A percentile compares a stretch with the other conserved stretches of the same genome.
These are phyloP conservation scores for Ochlodes sylvanus DNA, from an alignment of 2,888 invertebrate species.

Conservation along the genomic window DNA sequence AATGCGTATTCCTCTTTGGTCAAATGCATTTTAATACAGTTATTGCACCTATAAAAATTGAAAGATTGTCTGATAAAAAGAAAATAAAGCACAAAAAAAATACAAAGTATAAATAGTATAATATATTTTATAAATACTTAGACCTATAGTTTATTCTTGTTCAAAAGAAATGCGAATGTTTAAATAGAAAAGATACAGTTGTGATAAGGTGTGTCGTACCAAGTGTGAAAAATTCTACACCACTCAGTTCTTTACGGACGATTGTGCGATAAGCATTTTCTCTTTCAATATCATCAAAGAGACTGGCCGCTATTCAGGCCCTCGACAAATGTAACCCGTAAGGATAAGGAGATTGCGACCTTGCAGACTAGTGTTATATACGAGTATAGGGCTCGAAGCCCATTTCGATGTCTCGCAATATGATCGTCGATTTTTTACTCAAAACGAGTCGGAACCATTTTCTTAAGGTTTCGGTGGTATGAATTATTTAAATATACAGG, in stretches of 20 bases:
- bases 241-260: constrained; percentile 79
- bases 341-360: constrained; percentile 71
- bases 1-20: too few species aligned
- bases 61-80: too few species aligned
- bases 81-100: too few species aligned
- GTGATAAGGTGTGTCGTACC: constrained; percentile 73
- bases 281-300: constrained; percentile 82
- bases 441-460: too few species aligned
- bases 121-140: constrained; percentile 44
- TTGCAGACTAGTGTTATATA: constrained; percentile 59
- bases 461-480: neutral
- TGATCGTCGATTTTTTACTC: constrained; percentile 20
- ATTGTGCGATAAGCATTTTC: constrained; percentile 82
- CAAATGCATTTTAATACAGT: too few species aligned
- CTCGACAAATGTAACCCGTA: constrained; percentile 73
- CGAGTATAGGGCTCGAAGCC: constrained; percentile 56
- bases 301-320: constrained; percentile 77
- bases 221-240: constrained; percentile 80
- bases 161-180: constrained; percentile 71
- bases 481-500: neutral
- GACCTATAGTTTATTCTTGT: constrained; percentile 68
- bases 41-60: too few species aligned
- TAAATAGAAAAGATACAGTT: constrained; percentile 69
- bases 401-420: constrained; percentile 55
- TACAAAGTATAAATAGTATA: too few species aligned